A percentile compares a stretch with the other conserved stretches of the same genome.
Conservation (phyloP, 2,888 invertebrate genomes). For the Dusona sp. region DNA sequence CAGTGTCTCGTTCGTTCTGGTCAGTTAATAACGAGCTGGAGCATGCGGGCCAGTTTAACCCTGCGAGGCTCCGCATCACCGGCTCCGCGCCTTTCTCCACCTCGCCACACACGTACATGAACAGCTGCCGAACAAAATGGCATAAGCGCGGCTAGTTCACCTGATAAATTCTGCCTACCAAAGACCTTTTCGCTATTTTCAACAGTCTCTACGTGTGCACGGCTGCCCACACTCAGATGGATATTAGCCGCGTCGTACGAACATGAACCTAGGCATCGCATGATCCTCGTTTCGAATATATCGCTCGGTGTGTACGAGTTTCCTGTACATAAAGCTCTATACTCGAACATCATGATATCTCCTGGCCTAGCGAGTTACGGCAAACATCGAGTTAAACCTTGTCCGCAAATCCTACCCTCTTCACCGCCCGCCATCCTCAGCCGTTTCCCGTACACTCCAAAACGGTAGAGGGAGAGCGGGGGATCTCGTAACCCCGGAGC, state of each 20-base stretch:
- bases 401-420: slow-evolving; percentile 35
- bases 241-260: slow-evolving; percentile 48
- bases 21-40: slow-evolving; percentile 81
- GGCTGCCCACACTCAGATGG: not conserved
- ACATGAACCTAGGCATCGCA: slow-evolving; percentile 41
- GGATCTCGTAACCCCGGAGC: slow-evolving; percentile 66
- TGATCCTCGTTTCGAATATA: slow-evolving; percentile 16
- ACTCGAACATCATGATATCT: slow-evolving; percentile 29
- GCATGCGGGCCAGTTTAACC: slow-evolving; percentile 45
- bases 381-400: slow-evolving; percentile 81
- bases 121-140: slow-evolving; percentile 3
- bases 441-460: not conserved
- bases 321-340: slow-evolving; percentile 45
- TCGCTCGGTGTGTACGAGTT: slow-evolving; percentile 35
- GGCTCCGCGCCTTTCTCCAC: slow-evolving; percentile 32
- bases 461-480: slow-evolving; percentile 24
- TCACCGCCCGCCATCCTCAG: not conserved
- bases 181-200: not conserved
- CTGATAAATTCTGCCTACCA: not conserved
- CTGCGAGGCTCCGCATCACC: slow-evolving; percentile 28
- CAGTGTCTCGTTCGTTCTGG: slow-evolving; percentile 83
- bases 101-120: not conserved
- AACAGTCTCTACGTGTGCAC: too few relatives aligned
- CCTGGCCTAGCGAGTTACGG: slow-evolving; percentile 67
- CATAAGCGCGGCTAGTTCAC: not conserved